Evolutionary conservation across 2,113 vertebrate genomes (phyloP), one percentile per base, ranked within the genome.

Genomic region (Prionailurus bengalensis): DNA sequence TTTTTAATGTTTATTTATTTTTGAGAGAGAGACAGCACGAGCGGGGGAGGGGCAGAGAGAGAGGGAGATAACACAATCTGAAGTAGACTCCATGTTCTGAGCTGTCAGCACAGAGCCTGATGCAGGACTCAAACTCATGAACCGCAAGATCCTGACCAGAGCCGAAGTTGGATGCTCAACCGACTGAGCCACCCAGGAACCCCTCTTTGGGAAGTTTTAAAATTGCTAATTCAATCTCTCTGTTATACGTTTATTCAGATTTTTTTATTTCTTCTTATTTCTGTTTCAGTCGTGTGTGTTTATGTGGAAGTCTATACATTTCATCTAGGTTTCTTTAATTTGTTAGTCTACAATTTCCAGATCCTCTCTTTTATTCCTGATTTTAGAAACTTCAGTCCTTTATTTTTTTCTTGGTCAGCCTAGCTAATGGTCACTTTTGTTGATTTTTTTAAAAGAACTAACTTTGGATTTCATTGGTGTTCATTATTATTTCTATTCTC

Each of bases 181-280:
- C 3, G 1, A 61, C 21, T 25, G 58, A 61, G 3, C 58, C 58
- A 61, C 58, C 58, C 58, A 61, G 21, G 58, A 7, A 8, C 58
- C 21, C 58, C 58, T 61, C 21, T 61, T 61, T 78, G 55, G 70
- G 33, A 76, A 48, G 36, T 76, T 92, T 87, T 80, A 3, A 91
- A 93, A 66, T 90, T 66, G 31, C 36, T 81, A 91, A 83, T 78
- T 70, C 61, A 86, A 63, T 61, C 33, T 61, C 68, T 80, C 42
- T 91, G 29, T 66, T 65, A 5, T 73, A 63, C 29, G 14, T 33
- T 4, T 95, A 48, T 70, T 86, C 31, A 29, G 53, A 65, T 82
- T 55, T 92, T 92, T 71, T 51, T 17, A 71, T 68, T 82, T 92
- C 33, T 58, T 94, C 48, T 83, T 48, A 42, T 82, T 96, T 91